Evolutionary conservation across 1,140 invertebrate species (phyloP), one percentile per base, ranked within the genome.

Genomic region (Cheumatopsyche charites): DNA sequence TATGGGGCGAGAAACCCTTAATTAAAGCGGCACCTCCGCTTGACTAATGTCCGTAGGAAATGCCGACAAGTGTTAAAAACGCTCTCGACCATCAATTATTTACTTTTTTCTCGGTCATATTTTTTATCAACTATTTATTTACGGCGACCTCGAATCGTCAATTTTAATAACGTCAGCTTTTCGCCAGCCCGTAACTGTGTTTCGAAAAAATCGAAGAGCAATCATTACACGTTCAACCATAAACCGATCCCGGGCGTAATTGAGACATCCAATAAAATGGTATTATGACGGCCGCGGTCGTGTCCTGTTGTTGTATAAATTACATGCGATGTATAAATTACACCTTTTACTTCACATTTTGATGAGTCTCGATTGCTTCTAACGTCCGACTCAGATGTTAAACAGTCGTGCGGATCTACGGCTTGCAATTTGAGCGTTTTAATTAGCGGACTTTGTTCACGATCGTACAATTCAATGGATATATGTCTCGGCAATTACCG

Each of bases 11-110:
- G 11, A 58, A 72, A 71, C 73, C 73, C 63, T 72, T 72, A 74
- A 74, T 74, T 74, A 74, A 71, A 66, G 69, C 68, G 73, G 70
- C 73, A 74, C 73, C 73, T 74, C 58, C 42, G 23, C 13, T 43
- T 68, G 66, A 68, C 66, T 68, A 55, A 68, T 68, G 66, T 68
- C 66, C 45, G 66, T 43, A 68, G 66, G 66, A 45, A 68, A 68
- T 68, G 49, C 66, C 66, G 23, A 21, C 47, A 68, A 45, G 66
- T 68, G 66, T 58, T 68, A 55, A 68, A 41, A 68, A 25, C 55
- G 17, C 23, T 36, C 29, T 36, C 29, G 29, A 36, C 29, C 29
- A 36, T 36, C 9, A 3, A 36, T 36, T 36, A 36, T 36, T 36
- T 3, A 36, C 9, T 36, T 36, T 36, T 63, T 63, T 29, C 17